Evolutionary conservation across 2,797 vertebrate genomes (phyloP), one percentile per base, ranked within the genome.

Genomic region (Psittacula echo): DNA sequence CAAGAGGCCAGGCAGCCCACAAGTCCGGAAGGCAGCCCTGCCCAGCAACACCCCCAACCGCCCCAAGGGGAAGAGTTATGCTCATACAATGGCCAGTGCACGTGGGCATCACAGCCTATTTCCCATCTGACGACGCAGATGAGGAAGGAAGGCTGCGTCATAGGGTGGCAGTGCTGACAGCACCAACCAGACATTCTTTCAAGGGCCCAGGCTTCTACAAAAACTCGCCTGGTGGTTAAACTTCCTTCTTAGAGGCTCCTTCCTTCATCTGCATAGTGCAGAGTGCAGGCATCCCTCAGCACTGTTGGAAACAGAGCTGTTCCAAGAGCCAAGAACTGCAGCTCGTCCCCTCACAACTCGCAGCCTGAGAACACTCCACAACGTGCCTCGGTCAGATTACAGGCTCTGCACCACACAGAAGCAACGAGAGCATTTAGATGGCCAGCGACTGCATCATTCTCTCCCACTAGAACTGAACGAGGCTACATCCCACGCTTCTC

Each of bases 1-100:
- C 2, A 2, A 0, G 1, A 77, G 15, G 74, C 47, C 3, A 3
- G 44, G 44, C 0, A 0, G 29, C 53, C 10, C 0, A 0, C 27
- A 14, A 23, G 15, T 26, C 42, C 0, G 0, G 47, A 73, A 79
- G 29, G 41, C 2, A 10, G 42, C n/a, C 34, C 3, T 37, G 18
- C 9, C 30, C 2, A 3, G 37, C 29, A 32, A 53, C 2, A 8
- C 6, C 44, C 39, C 39, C 8, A 13, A 10, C 8, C 3, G 4
- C 2, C 4, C 15, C 13, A 0, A 42, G 53, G 17, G 37, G 27
- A 79, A 67, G 37, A 8, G 22, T 62, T 18, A 39, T 5, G 1
- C 39, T 53, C 4, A 1, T n/a, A 53, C 7, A 6, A 50, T 0
- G 5, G 44, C 34, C 17, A 26, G 68, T 5, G 26, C 1, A 3